A percentile compares a stretch with the other conserved stretches of the same genome.
Conservation (phyloP, 2,113 vertebrate species). For the Tricholaema leucomelas region DNA sequence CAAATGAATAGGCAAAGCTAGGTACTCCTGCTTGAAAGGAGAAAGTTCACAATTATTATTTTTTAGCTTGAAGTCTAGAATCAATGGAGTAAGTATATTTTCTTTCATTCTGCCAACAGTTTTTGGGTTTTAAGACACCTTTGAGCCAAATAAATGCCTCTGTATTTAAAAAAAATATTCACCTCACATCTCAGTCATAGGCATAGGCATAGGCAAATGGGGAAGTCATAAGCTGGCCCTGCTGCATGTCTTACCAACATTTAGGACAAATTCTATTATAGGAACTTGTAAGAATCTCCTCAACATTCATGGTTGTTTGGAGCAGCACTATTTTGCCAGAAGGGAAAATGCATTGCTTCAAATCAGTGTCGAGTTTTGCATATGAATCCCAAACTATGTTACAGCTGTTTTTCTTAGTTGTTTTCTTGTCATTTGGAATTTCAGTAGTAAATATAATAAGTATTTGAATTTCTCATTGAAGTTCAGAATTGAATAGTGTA, state of each 20-base stretch:
- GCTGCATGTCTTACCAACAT: neutral
- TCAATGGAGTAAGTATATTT: neutral
- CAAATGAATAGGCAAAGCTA: neutral
- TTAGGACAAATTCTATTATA: neutral
- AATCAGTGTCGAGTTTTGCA: neutral
- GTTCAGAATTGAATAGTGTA: neutral
- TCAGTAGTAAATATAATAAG: neutral
- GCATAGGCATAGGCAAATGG: neutral
- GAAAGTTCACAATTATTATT: neutral
- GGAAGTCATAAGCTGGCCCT: neutral
- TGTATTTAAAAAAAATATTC: neutral
- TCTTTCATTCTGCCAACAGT: neutral
- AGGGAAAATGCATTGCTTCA: slow-evolving; percentile 21
- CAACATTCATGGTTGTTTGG: neutral
- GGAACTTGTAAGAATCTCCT: neutral
- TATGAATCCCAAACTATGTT: neutral
- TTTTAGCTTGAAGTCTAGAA: neutral
- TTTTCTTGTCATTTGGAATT: neutral
- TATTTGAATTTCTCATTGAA: neutral
- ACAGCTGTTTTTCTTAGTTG: neutral
- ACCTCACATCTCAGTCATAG: neutral
- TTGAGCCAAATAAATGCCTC: neutral
- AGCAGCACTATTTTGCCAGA: slow-evolving; percentile 24
- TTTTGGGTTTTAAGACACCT: neutral
- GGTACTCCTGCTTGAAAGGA: neutral